Conservation (phyloP, 2,113 vertebrate species). For the Rhinogobius similis region DNA sequence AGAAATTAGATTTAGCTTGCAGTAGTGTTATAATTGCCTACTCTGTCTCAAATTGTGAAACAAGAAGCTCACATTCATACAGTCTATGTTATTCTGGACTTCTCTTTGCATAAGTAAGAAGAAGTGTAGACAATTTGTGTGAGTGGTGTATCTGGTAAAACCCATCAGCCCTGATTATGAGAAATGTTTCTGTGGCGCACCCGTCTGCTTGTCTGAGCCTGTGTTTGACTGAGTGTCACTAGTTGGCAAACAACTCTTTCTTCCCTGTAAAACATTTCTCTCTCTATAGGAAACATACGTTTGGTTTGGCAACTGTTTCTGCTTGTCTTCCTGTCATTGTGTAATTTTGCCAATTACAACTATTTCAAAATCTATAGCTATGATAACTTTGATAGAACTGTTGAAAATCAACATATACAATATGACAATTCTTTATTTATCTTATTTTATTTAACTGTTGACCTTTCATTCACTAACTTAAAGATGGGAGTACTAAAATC, state of each 20-base stretch:
- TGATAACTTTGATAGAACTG: not conserved
- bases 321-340: constrained; percentile 16
- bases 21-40: not conserved
- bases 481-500: not conserved
- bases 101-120: not conserved
- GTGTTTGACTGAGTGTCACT: constrained; percentile 36
- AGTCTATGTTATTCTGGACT: not conserved
- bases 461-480: not conserved
- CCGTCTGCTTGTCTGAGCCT: constrained; percentile 68
- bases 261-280: not conserved
- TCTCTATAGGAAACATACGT: constrained; percentile 19
- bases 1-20: not conserved
- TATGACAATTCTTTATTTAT: not conserved
- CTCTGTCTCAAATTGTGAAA: not conserved
- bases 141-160: constrained; percentile 17
- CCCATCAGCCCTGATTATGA: not conserved
- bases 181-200: constrained; percentile 46
- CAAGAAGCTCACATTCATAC: not conserved
- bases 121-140: not conserved
- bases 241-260: constrained; percentile 19
- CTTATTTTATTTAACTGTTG: not conserved
- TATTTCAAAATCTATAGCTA: not conserved
- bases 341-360: not conserved
- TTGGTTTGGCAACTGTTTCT: constrained; percentile 6
- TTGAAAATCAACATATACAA: not conserved